Evolutionary conservation across 1,140 invertebrate species (phyloP), one percentile per base, ranked within the genome.

Genomic region (Camponotus pennsylvanicus): DNA sequence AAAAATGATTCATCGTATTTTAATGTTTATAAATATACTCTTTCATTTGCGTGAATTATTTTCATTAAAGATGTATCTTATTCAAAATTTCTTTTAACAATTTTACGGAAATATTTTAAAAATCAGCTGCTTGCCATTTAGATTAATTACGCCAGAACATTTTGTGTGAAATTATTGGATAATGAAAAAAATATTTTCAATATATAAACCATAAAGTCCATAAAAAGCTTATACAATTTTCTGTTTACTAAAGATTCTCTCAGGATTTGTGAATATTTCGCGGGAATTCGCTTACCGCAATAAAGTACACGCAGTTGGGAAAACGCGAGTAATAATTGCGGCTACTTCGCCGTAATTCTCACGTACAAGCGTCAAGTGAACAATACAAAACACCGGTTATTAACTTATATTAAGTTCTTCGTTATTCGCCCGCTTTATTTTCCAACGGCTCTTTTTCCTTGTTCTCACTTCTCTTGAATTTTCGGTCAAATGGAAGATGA

Each of bases 321-420:
- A 78, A 66, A 57, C 9, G 32, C 34, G 61, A 37, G 13, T 77
- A 85, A 77, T 55, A 85, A 82, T 82, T 82, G 70, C 32, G 3
- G 13, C 21, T 45, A 9, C 15, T 40, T n/a, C 15, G 71, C 1
- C 18, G 42, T 63, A 40, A 49, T 64, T 64, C 13, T 55, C 37
- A 9, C 64, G 15, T 59, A 32, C 6, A 40, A 85, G 27, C 15
- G n/a, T 4, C 32, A 69, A 70, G 69, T 42, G 27, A 57, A n/a
- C 27, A 40, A 78, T 32, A 27, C 32, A 77, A 84, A 64, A 85
- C 37, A 55, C 13, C 21, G 13, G 21, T 70, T 82, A 86, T 82
- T 86, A 80, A 71, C 66, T 32, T 73, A 37, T 82, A 71, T 86
- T 86, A 83, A 45, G 55, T 83, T 83, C 2, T 63, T 83, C 37